These are phyloP conservation scores for Gulo gulo DNA, from an alignment of 2,113 vertebrate genomes.

Conservation along the genomic window DNA sequence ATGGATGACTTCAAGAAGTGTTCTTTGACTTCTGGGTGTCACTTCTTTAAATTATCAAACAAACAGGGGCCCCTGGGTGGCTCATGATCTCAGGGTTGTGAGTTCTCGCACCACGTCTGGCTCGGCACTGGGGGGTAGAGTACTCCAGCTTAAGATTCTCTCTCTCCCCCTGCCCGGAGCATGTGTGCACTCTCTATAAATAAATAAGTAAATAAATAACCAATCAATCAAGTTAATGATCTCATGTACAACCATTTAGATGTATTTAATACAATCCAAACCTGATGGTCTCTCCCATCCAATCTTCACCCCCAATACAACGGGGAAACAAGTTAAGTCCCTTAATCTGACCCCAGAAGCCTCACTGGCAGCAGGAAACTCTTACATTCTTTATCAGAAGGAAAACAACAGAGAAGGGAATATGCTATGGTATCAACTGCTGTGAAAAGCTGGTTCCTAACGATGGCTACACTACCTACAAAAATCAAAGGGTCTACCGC, in stretches of 20 bases:
- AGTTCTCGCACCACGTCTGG: background rate
- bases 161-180: background rate
- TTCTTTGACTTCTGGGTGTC: background rate
- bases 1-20: background rate
- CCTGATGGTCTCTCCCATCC: background rate
- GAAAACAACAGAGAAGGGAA: background rate
- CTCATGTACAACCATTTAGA: background rate
- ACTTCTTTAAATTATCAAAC: background rate
- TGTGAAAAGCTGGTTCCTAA: background rate
- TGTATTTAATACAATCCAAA: background rate
- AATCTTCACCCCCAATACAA: background rate
- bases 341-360: background rate
- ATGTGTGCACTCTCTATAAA: background rate
- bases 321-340: background rate
- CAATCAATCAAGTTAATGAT: background rate
- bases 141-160: background rate
- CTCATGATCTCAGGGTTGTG: background rate
- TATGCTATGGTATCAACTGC: background rate
- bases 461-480: background rate
- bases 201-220: background rate
- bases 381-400: background rate
- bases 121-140: background rate
- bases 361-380: background rate
- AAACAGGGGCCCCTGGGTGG: background rate
- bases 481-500: background rate